These are phyloP conservation scores for Sardina pilchardus DNA, from an alignment of 2,113 vertebrate species.

Conservation along the genomic window DNA sequence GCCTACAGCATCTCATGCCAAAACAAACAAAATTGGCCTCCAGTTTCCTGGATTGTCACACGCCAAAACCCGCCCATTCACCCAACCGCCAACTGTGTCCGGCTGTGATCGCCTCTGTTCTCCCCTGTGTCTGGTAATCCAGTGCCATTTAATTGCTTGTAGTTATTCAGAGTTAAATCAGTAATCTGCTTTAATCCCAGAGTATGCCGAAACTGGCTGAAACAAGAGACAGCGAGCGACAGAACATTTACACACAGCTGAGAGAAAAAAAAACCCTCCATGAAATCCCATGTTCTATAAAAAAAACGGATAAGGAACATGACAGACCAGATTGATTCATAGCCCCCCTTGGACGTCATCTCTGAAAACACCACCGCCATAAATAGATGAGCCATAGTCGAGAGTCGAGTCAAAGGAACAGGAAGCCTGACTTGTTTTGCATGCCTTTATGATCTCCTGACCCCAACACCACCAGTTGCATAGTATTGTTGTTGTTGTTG, in stretches of 20 bases:
- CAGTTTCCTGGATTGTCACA: background rate
- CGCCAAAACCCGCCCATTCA: background rate
- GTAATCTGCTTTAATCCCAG: slow-evolving; percentile 15
- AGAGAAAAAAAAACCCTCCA: background rate
- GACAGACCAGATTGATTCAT: background rate
- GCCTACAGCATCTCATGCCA: background rate
- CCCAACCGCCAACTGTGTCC: background rate
- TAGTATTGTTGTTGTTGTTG: background rate
- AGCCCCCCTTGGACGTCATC: background rate
- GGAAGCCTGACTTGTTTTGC: background rate
- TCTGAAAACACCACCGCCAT: background rate
- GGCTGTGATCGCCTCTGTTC: background rate
- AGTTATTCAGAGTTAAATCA: slow-evolving; percentile 7
- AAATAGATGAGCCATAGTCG: background rate
- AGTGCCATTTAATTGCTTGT: background rate
- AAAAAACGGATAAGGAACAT: background rate
- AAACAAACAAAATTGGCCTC: background rate
- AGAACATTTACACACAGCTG: slow-evolving; percentile 4
- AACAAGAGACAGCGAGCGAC: background rate
- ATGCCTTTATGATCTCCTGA: background rate
- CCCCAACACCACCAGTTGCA: background rate
- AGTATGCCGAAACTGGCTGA: background rate
- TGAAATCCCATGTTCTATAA: background rate
- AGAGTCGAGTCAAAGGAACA: background rate
- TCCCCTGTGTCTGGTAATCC: background rate